Evolutionary conservation across 2,888 invertebrate genomes (phyloP), one percentile per base, ranked within the genome.

Genomic region (Orchesella flavescens): DNA sequence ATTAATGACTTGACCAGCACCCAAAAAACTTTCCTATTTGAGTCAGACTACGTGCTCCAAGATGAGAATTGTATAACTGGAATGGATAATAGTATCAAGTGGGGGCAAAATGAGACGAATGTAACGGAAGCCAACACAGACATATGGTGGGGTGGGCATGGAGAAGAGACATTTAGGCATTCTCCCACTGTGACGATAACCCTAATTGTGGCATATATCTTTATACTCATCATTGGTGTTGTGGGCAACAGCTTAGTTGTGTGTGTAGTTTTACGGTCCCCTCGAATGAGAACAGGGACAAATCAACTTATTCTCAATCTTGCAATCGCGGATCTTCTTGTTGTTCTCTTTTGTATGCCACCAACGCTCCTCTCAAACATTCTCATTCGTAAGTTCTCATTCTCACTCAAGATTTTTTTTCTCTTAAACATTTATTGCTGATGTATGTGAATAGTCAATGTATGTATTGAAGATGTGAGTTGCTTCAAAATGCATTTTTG

Each of bases 241-340:
- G 93, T 97, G 87, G 96, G 96, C 84, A 96, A 96, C 91, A 94
- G 94, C 90, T 95, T 96, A 90, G 96, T 96, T 89, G 95, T 96
- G 89, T 95, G 96, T 73, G 96, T 96, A 88, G 96, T 96, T 86
- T 93, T 94, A 90, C 93, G 96, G 46, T 94, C 95, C 74, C 87
- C 86, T 95, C 96, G 59, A 92, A 96, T 59, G 95, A 92, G 96
- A 88, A 97, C 96, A 80, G 96, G 97, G 81, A 97, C 97, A 88
- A 97, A 97, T 92, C 96, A 95, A 91, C 96, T 97, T 91, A 97
- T 97, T 90, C 96, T 96, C 89, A 97, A 97, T 91, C 92, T 98
- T 89, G 97, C 98, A 53, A 93, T 96, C 19, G 97, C 97, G 85
- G 98, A 98, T 90, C 95, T 98, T 86, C 93, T 98, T 89, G 97